Evolutionary conservation across 2,797 vertebrate genomes (phyloP).

Genomic region (Darevskia nairensis): DNA sequence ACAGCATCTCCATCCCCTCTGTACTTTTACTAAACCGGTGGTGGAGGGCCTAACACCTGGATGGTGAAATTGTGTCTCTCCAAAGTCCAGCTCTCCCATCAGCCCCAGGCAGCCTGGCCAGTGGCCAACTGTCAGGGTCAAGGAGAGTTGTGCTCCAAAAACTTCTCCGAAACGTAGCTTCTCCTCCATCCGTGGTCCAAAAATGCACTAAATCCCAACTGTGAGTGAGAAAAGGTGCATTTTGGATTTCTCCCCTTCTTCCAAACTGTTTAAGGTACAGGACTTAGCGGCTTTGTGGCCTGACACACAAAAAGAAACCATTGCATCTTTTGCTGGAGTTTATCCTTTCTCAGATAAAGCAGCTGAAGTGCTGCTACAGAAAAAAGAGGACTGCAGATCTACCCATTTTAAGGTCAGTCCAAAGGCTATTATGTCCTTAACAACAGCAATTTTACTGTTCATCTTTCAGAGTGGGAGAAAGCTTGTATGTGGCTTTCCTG

Average conservation of each 20-base stretch:
- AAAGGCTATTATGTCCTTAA: slow-evolving; percentile 36
- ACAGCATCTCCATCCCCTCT: too few relatives aligned
- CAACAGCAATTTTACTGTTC: slow-evolving; percentile 41
- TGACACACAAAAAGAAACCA: too few relatives aligned
- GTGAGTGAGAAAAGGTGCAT: not conserved
- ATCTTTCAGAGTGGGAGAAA: slow-evolving; percentile 26
- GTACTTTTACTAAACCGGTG: not conserved
- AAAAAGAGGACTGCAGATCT: slow-evolving; percentile 9
- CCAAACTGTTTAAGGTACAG: not conserved
- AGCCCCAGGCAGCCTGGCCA: not conserved
- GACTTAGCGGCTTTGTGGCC: too few relatives aligned
- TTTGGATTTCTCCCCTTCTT: not conserved
- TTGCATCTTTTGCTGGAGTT: slow-evolving; percentile 30
- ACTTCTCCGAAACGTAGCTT: not conserved
- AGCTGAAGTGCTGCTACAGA: not conserved
- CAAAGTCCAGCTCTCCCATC: not conserved
- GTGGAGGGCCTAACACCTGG: not conserved
- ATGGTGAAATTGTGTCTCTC: not conserved
- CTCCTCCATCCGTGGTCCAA: not conserved
- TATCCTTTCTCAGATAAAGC: slow-evolving; percentile 26
- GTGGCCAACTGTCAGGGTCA: not conserved
- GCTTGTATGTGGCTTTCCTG: too few relatives aligned
- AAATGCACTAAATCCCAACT: not conserved
- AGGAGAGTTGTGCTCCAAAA: not conserved
- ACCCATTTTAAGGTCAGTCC: slow-evolving; percentile 44